Conservation (phyloP, 2,113 vertebrate genomes). For the Martes martes region DNA sequence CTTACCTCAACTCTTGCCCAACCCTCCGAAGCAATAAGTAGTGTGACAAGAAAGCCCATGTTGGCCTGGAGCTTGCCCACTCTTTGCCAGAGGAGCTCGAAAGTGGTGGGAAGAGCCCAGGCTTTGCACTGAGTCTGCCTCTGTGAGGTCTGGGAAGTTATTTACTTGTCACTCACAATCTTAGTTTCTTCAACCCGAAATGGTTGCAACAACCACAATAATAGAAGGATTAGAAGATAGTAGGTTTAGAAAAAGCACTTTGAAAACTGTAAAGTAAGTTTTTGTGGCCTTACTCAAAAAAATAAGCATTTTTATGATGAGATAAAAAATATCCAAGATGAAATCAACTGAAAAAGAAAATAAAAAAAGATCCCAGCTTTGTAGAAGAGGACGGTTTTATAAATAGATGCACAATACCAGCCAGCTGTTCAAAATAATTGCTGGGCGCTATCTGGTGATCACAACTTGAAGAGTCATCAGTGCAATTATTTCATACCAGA, state of each 20-base stretch:
- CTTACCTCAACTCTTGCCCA: no score
- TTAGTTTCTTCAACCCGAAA: not conserved
- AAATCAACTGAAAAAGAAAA: not conserved
- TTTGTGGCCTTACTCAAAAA: not conserved
- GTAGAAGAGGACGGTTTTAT: constrained; percentile 80
- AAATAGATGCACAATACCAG: constrained; percentile 82
- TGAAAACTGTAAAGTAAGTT: not conserved
- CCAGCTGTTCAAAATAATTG: constrained; percentile 84
- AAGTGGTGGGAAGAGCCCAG: no score
- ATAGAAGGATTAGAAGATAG: not conserved
- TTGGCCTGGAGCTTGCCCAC: not conserved
- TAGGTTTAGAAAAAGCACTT: not conserved
- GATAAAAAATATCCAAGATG: not conserved
- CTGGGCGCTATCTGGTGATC: constrained; percentile 78
- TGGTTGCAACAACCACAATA: not conserved
- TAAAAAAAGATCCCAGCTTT: constrained; percentile 60
- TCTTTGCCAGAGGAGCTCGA: not conserved
- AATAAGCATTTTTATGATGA: not conserved
- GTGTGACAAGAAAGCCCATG: accelerated
- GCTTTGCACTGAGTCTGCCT: not conserved
- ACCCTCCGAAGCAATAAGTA: not conserved
- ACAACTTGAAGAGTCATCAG: constrained; percentile 80
- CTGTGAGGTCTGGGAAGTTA: not conserved
- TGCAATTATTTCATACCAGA: constrained; percentile 81
- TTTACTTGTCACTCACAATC: not conserved